These are phyloP conservation scores for Stenodema calcarata DNA, from an alignment of 2,888 invertebrate species.

Conservation along the genomic window DNA sequence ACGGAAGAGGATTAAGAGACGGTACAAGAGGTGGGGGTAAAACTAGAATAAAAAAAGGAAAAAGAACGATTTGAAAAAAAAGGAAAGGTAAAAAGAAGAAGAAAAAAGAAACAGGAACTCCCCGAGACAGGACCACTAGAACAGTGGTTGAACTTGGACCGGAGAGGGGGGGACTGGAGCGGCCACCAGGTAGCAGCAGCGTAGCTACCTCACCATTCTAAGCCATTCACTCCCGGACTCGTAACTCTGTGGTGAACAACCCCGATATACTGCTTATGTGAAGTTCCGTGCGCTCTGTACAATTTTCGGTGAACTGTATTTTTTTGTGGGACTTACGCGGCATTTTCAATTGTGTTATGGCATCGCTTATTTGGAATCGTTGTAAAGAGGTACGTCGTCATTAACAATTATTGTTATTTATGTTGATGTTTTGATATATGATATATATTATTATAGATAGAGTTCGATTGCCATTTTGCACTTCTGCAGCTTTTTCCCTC, in stretches of 20 bases:
- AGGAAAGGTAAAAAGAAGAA: constrained; percentile 24
- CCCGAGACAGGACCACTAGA: constrained; percentile 43
- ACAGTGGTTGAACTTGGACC: constrained; percentile 44
- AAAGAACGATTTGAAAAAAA: background rate
- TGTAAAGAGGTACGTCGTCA: background rate
- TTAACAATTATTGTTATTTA: background rate
- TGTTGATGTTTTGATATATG: background rate
- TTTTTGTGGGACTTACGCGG: background rate
- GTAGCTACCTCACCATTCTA: constrained; percentile 41
- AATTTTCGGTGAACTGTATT: background rate
- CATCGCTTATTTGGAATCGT: constrained; percentile 6
- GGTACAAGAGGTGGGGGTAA: background rate
- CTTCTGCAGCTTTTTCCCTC: too few relatives aligned
- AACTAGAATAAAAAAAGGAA: constrained; percentile 21
- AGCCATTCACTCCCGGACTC: constrained; percentile 44
- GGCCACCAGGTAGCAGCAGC: constrained; percentile 48
- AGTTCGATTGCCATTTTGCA: too few relatives aligned
- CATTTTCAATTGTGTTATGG: constrained; percentile 28
- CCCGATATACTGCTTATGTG: background rate
- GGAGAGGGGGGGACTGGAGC: background rate
- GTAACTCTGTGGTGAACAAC: background rate
- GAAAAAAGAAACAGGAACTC: constrained; percentile 16
- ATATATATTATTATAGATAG: too few relatives aligned
- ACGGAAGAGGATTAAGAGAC: too few relatives aligned
- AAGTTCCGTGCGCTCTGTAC: background rate